Conservation (phyloP, 2,797 vertebrate genomes). For the Scleropages formosus region DNA sequence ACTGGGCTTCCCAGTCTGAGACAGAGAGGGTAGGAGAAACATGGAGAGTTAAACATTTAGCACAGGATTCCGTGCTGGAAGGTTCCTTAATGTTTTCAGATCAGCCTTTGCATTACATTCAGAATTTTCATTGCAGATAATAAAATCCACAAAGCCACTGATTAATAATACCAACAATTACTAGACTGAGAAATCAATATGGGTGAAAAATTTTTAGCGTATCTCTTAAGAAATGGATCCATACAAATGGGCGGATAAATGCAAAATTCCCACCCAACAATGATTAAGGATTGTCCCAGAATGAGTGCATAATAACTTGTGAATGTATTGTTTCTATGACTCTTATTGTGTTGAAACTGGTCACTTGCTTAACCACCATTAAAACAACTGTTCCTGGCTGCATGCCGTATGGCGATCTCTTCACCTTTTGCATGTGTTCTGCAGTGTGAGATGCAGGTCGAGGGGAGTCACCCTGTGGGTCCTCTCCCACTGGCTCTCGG, state of each 20-base stretch:
- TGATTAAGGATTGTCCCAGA: neutral
- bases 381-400: neutral
- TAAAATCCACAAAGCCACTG: too few species aligned
- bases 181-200: too few species aligned
- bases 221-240: neutral
- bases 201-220: neutral
- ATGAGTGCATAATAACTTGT: neutral
- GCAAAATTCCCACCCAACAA: neutral
- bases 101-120: too few species aligned
- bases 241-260: neutral
- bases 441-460: constrained; percentile 20
- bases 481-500: constrained; percentile 36
- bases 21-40: constrained; percentile 3
- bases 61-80: neutral
- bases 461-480: constrained; percentile 51
- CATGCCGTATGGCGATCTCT: neutral
- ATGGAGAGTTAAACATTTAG: neutral
- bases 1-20: constrained; percentile 48
- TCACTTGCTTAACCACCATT: neutral
- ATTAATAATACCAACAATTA: too few species aligned
- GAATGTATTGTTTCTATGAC: neutral
- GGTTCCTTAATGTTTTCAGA: neutral
- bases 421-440: constrained; percentile 40
- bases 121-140: too few species aligned
- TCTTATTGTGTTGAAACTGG: neutral